Conservation (phyloP, 2,113 vertebrate species). For the Phainopepla nitens region DNA sequence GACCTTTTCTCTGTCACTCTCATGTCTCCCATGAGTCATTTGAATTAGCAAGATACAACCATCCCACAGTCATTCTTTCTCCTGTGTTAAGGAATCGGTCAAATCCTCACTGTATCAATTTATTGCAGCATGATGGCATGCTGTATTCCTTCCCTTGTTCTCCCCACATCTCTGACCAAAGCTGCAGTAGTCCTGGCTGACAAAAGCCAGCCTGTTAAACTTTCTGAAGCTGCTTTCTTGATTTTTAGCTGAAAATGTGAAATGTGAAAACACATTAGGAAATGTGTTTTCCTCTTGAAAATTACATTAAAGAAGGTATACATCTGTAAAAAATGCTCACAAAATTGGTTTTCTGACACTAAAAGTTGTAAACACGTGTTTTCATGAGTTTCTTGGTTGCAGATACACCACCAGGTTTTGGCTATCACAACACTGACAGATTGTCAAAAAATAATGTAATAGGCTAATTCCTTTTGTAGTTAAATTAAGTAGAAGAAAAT, state of each 20-base stretch:
- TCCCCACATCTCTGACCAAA: neutral
- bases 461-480: conserved; percentile 33
- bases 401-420: neutral
- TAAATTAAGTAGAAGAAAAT: conserved; percentile 46
- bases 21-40: neutral
- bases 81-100: neutral
- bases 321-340: neutral
- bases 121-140: accelerated
- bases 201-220: neutral
- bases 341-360: neutral
- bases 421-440: neutral
- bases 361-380: neutral
- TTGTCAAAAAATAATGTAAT: conserved; percentile 55
- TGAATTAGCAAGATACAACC: neutral
- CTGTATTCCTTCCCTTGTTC: neutral
- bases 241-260: neutral
- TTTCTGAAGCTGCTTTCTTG: neutral
- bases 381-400: neutral
- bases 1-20: neutral
- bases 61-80: neutral
- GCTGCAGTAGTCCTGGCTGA: neutral
- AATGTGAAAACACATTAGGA: too few species aligned
- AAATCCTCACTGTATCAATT: neutral
- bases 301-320: neutral
- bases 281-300: neutral